These are phyloP conservation scores for Nymphalis io DNA, from an alignment of 1,140 invertebrate genomes.

Conservation along the genomic window DNA sequence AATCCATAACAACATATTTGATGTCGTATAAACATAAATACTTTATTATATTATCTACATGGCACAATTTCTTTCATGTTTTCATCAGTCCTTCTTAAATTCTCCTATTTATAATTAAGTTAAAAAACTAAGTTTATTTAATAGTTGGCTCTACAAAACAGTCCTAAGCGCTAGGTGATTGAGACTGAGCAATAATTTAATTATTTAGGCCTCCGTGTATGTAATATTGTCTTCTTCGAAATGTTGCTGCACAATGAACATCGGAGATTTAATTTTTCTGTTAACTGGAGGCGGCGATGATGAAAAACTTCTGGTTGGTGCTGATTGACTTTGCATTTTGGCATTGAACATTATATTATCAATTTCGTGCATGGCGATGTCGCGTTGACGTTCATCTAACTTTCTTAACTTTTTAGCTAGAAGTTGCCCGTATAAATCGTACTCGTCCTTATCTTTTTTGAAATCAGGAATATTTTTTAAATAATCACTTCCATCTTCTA, in stretches of 20 bases:
- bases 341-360: constrained; percentile 73
- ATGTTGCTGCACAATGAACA: constrained; percentile 60
- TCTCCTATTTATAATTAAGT: neutral
- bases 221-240: constrained; percentile 62
- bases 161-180: no score
- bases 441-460: constrained; percentile 53
- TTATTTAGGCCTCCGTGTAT: constrained; percentile 25
- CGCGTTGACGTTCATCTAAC: constrained; percentile 67
- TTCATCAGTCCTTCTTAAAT: no score
- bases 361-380: constrained; percentile 72
- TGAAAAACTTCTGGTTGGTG: constrained; percentile 41
- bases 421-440: constrained; percentile 64
- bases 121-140: no score
- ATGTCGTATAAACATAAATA: no score
- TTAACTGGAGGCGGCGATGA: constrained; percentile 50
- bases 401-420: constrained; percentile 69
- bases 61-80: no score
- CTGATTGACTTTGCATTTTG: constrained; percentile 58
- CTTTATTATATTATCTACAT: no score
- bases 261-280: constrained; percentile 58
- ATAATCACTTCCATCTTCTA: constrained; percentile 15
- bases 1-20: no score
- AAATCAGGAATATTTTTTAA: constrained; percentile 10
- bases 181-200: no score
- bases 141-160: no score